Evolutionary conservation across 1,140 invertebrate genomes (phyloP), one percentile per base, ranked within the genome.

Genomic region (Drosophila tristis): DNA sequence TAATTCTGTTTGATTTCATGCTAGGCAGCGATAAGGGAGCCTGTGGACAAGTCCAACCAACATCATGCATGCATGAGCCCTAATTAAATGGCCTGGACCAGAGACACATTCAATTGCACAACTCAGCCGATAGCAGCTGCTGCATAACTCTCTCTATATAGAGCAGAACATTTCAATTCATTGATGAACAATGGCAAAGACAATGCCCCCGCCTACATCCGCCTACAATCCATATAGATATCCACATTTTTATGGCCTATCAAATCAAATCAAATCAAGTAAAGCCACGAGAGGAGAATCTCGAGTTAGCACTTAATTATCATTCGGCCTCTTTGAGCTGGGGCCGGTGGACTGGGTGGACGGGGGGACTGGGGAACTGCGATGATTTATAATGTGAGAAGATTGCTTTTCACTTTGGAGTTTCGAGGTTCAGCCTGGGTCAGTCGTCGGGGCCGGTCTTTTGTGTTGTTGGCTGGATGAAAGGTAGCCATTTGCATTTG

Each of bases 241-340:
- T 44, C 1, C 53, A 50, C 29, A 62, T 66, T 57, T 86, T 85
- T 80, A 85, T 80, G 29, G 57, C 58, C 47, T 57, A 80, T 74
- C 64, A 78, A 86, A 78, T 78, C 20, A 20, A 20, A 20, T 20
- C 64, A 67, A 63, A 11, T 35, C 9, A 35, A 35, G 48, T 65
- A 54, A 53, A 72, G 65, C 71, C 71, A 57, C 65, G 76, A 85
- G 79, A 75, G 56, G 26, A 56, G 48, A 78, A 74, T 82, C 68
- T 63, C 44, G 64, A 84, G 61, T 65, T 82, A 68, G 63, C 81
- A 75, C 62, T 84, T 79, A 63, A 75, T 82, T 82, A 82, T 44
- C 60, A 74, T 74, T 58, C 58, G 61, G 66, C 35, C 56, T 39
- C 73, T 77, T 77, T 81, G 78, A 67, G 68, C 59, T 29, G 44